phyloP scores from a whole-genome alignment of 2,113 vertebrate species.

The Gulo gulo region DNA sequence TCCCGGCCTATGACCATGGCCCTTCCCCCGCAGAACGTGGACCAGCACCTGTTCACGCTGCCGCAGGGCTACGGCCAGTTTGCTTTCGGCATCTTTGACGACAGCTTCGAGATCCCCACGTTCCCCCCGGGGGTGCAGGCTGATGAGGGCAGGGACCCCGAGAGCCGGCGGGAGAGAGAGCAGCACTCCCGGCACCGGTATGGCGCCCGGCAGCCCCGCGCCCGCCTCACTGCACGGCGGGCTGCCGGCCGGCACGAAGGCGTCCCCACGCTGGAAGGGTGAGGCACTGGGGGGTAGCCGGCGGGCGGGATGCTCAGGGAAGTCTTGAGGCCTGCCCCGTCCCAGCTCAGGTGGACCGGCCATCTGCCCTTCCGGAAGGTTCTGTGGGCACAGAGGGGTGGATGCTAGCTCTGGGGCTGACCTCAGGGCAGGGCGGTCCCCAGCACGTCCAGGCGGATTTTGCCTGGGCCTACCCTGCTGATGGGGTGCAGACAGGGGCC shows the following conservation, averaged over 20 bases:
- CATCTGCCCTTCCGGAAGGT: not conserved
- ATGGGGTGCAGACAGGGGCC: not conserved
- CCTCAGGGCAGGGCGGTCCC: not conserved
- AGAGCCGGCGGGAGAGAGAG: slow-evolving; percentile 91
- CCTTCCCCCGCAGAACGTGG: slow-evolving; percentile 84
- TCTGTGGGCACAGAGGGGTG: not conserved
- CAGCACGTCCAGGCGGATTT: not conserved
- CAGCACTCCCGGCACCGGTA: slow-evolving; percentile 93
- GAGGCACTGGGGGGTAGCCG: slow-evolving; percentile 40
- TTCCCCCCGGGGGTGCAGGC: slow-evolving; percentile 85
- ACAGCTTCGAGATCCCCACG: slow-evolving; percentile 89
- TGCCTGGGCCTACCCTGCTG: rapidly evolving
- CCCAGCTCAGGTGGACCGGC: not conserved
- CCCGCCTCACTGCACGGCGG: slow-evolving; percentile 90
- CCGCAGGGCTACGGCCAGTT: slow-evolving; percentile 94
- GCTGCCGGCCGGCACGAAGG: slow-evolving; percentile 92
- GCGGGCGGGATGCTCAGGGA: not conserved
- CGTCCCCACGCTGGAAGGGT: slow-evolving; percentile 95
- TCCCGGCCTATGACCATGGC: not conserved
- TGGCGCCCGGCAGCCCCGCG: slow-evolving; percentile 90
- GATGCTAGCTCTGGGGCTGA: not conserved
- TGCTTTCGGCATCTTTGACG: slow-evolving; percentile 93
- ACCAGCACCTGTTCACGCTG: slow-evolving; percentile 93
- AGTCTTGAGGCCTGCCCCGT: not conserved
- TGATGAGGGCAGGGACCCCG: slow-evolving; percentile 90